phyloP scores from a whole-genome alignment of 2,888 invertebrate species.

The Imbricaverruca yamaguchii region DNA sequence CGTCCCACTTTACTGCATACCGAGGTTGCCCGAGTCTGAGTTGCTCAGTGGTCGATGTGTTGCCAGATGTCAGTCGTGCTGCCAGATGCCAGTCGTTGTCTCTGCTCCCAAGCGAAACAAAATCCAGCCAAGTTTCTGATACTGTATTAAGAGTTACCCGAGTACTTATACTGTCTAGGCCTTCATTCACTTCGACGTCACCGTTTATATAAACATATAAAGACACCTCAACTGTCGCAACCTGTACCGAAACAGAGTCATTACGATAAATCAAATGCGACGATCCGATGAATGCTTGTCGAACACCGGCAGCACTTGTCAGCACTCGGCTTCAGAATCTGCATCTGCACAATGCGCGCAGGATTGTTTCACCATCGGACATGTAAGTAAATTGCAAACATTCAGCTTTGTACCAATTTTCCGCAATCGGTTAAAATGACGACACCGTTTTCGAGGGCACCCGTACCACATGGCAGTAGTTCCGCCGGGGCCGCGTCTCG shows the following conservation, averaged over 20 bases:
- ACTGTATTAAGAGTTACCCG: constrained; percentile 1
- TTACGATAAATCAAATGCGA: background rate
- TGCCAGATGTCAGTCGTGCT: too few relatives aligned
- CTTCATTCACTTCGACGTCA: background rate
- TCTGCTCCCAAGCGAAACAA: too few relatives aligned
- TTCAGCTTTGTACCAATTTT: constrained; percentile 5
- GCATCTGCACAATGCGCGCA: background rate
- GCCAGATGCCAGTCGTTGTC: too few relatives aligned
- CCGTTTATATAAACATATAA: constrained; percentile 1
- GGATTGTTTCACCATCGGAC: background rate
- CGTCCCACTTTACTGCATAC: too few relatives aligned
- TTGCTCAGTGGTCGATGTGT: too few relatives aligned
- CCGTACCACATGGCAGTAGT: constrained; percentile 4
- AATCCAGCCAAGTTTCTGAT: background rate
- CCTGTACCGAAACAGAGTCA: background rate
- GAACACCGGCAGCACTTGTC: background rate
- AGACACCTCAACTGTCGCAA: background rate
- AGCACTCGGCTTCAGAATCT: background rate
- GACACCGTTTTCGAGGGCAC: background rate
- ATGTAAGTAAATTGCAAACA: background rate
- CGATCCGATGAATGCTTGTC: background rate
- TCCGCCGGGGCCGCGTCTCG: too few relatives aligned
- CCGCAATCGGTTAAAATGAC: constrained; percentile 1
- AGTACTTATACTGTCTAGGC: background rate
- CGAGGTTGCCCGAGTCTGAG: too few relatives aligned